Evolutionary conservation across 2,113 vertebrate genomes (phyloP), one percentile per base, ranked within the genome.

Genomic region (Rhabdomys dilectus): DNA sequence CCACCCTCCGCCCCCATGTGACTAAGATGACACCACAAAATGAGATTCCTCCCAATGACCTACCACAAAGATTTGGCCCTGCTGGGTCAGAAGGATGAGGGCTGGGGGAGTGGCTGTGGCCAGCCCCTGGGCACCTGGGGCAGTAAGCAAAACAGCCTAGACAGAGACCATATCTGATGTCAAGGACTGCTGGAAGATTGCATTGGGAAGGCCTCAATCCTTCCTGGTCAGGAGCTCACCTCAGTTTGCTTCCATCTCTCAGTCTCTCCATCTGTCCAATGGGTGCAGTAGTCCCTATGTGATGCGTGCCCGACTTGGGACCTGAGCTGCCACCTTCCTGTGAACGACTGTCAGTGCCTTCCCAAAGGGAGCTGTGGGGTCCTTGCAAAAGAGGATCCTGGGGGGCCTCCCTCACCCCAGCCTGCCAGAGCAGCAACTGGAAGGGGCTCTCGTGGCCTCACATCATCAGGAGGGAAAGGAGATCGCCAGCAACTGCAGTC

Each of bases 381-480:
- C 92, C 75, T n/a, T 16, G 4, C 58, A n/a, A n/a, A 5, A 68
- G 17, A 19, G 51, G 73, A 16, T 56, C 10, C 17, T 11, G 0
- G 62, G 39, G 84, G 56, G 36, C 29, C 31, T 68, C 62, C 26
- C 31, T 68, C 48, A 5, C 8, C 58, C 19, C 62, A 90, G 60
- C 84, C 87, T 77, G 56, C 24, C 75, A 94, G 91, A 91, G 12
- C 39, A 0, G 68, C 16, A 10, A 2, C 56, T 84, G 93, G n/a
- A 7, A 19, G 80, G 96, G 36, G 31, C 62, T 21, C 89, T 10
- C 80, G 95, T 76, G 89, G 34, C 96, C 95, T 42, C 91, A 42
- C 91, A 26, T 81, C 97, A 82, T 72, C 93, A 81, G 89, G 39
- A 78, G 70, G 96, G 93, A 98, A 97, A 97, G 94, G 89, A 88